Conservation (phyloP, 1,140 invertebrate genomes). For the Zaprionus gabonicus region DNA sequence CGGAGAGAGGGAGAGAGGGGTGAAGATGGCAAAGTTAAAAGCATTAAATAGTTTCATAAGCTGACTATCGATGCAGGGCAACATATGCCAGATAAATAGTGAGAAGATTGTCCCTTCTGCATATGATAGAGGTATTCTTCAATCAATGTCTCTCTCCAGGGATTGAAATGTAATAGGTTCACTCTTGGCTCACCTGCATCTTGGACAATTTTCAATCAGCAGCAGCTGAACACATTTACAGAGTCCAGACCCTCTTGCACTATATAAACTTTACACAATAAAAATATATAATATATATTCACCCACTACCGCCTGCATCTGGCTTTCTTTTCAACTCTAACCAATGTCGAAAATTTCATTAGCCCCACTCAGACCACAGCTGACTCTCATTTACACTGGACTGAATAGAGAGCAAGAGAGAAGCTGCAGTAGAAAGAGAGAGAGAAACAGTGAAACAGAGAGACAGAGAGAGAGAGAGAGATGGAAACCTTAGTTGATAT, state of each 20-base stretch:
- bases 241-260: too few species aligned
- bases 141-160: too few species aligned
- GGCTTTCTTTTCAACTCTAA: background rate
- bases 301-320: too few species aligned
- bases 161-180: too few species aligned
- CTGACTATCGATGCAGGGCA: background rate
- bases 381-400: background rate
- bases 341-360: constrained; percentile 39
- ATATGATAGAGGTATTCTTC: background rate
- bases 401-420: background rate
- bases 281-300: too few species aligned
- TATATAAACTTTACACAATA: too few species aligned
- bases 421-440: background rate
- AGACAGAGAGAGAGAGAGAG: background rate
- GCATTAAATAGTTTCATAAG: constrained; percentile 6
- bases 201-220: background rate
- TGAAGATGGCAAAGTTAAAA: background rate
- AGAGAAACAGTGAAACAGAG: background rate
- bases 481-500: constrained; percentile 63
- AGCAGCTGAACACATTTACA: background rate
- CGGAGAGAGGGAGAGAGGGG: background rate
- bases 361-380: constrained; percentile 18
- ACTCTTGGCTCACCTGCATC: constrained; percentile 17
- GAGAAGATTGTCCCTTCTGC: background rate
- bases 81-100: background rate